A percentile compares a stretch with the other conserved stretches of the same genome.
Conservation (phyloP, 2,888 invertebrate genomes). For the Melieria picta region DNA sequence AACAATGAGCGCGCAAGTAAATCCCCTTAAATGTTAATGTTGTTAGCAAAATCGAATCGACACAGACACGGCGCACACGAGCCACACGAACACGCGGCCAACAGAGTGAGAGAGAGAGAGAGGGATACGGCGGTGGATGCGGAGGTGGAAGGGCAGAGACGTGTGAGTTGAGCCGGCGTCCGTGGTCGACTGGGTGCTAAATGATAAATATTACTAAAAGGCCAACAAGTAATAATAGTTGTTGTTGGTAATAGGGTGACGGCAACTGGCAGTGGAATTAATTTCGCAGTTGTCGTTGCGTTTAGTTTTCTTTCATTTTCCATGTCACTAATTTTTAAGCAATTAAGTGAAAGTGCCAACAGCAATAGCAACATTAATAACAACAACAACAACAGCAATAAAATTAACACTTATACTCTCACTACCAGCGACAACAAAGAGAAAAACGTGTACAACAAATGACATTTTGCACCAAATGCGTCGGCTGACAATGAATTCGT, state of each 20-base stretch:
- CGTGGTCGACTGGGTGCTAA: background rate
- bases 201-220: conserved; percentile 20
- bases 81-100: background rate
- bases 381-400: conserved; percentile 1
- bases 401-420: background rate
- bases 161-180: background rate
- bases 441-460: conserved; percentile 16
- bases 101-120: background rate
- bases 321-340: conserved; percentile 32
- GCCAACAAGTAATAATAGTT: background rate
- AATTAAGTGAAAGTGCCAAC: conserved; percentile 33
- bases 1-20: background rate
- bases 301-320: conserved; percentile 26
- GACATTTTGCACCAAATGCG: background rate
- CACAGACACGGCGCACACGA: background rate
- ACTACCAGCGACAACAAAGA: background rate
- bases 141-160: background rate
- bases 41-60: background rate
- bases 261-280: background rate
- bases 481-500: conserved; percentile 15
- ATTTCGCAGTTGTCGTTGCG: background rate
- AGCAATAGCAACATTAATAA: conserved; percentile 25
- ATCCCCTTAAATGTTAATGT: conserved; percentile 1
- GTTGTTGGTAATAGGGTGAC: background rate
- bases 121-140: background rate